Base-by-base conservation (phyloP, 2,113 vertebrate genomes). In the Bothrops jararaca region DNA sequence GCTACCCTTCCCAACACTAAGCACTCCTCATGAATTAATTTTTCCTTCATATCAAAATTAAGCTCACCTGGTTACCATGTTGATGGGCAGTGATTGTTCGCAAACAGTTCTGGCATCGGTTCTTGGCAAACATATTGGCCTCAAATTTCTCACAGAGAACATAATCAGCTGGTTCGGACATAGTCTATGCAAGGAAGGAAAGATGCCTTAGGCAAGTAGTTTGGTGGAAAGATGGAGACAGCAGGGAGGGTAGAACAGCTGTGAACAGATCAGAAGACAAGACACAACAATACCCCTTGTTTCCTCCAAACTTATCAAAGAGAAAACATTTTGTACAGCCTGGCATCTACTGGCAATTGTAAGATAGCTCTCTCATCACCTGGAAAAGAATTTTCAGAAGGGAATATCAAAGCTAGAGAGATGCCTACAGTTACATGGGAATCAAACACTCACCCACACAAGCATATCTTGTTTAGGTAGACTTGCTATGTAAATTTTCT, bases 101-200 rank as follows among this genome's bases (percentile, higher is more conserved):
- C 91, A 98, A 97, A 94, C 98, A 99, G 94, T 98, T 98, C 88
- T 98, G 98, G 97, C 98, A 98, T 95, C 98, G 96, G 95, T 97
- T 97, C 95, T 98, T 98, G 96, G 98, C 97, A 94, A 98, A 98
- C 95, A 98, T 88, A 94, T 98, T 98, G 95, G 98, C 98, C 97
- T 99, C 97, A 91, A 98, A 98, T 95, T 97, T 96, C 93, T 97
- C 96, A 91, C 98, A 98, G 26, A 97, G 93, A 56, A 93, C 93
- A 1, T 98, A 96, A 26, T 97, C 97, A 54, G 94, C 60, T 10
- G 95, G 94, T 89, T 95, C 88, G 90, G 97, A 95, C 98, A 99
- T 99, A 91, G 45, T 96, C 96, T 95, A 95, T 95, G 95, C 34
- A 94, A 53, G 89, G 0, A 92, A 93, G 89, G 91, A 85, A 89